phyloP scores from a whole-genome alignment of 2,113 vertebrate genomes.

The Willisornis vidua region DNA sequence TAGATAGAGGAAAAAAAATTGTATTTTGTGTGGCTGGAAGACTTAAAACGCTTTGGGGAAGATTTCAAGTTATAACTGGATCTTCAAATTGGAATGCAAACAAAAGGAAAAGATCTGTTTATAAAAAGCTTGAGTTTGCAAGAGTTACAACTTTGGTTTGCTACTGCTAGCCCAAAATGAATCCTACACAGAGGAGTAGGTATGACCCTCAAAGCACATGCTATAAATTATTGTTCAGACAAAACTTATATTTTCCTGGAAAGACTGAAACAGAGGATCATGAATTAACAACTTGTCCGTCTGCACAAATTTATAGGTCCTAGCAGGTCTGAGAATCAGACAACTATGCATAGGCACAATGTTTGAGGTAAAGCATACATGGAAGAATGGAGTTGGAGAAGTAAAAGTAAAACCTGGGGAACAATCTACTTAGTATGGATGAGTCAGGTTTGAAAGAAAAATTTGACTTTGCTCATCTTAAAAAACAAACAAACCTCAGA shows the following conservation, averaged over 20 bases:
- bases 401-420: neutral
- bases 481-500: neutral
- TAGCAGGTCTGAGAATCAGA: neutral
- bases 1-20: neutral
- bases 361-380: neutral
- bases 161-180: neutral
- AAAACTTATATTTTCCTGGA: neutral
- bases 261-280: neutral
- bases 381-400: neutral
- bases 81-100: neutral
- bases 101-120: neutral
- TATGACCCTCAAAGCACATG: neutral
- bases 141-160: neutral
- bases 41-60: constrained; percentile 3
- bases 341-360: neutral
- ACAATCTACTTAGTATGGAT: neutral
- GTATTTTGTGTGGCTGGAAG: neutral
- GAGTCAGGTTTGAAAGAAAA: neutral
- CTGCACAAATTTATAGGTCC: neutral
- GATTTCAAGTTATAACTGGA: neutral
- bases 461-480: neutral
- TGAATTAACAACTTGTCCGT: neutral
- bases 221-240: neutral
- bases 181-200: neutral
- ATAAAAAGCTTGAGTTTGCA: neutral